Evolutionary conservation across 2,113 vertebrate genomes (phyloP).

Genomic region (Vicugna pacos): DNA sequence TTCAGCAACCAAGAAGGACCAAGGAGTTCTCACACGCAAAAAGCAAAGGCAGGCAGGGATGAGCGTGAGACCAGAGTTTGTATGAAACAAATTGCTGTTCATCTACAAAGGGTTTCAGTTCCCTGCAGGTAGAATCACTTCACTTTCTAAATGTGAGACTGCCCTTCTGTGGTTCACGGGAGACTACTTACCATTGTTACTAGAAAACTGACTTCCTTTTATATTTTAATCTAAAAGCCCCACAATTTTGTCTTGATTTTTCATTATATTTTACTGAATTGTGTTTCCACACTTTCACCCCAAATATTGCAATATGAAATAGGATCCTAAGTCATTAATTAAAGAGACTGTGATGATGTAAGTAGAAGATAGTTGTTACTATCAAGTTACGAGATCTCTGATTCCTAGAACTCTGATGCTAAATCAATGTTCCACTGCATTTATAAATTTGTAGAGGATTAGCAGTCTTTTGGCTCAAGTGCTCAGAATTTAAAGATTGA

Average conservation of each 20-base stretch:
- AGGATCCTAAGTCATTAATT: background rate
- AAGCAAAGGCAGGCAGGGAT: background rate
- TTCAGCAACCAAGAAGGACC: background rate
- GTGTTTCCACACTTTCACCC: background rate
- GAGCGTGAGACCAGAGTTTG: background rate
- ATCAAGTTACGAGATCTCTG: background rate
- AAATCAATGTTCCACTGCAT: background rate
- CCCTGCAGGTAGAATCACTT: background rate
- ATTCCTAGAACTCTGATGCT: background rate
- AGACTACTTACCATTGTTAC: background rate
- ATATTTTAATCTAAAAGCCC: background rate
- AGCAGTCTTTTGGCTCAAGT: background rate
- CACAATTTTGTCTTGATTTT: background rate
- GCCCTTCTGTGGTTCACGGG: background rate
- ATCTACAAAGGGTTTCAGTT: background rate
- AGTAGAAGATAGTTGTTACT: conserved; percentile 19
- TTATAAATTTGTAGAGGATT: conserved; percentile 14
- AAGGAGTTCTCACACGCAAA: background rate
- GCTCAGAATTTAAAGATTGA: background rate
- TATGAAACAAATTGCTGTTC: background rate
- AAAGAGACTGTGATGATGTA: background rate
- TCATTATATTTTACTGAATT: background rate
- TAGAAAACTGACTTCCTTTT: background rate
- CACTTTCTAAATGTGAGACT: background rate
- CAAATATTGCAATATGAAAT: background rate